phyloP scores from a whole-genome alignment of 2,113 vertebrate genomes.

The Perognathus longimembris region DNA sequence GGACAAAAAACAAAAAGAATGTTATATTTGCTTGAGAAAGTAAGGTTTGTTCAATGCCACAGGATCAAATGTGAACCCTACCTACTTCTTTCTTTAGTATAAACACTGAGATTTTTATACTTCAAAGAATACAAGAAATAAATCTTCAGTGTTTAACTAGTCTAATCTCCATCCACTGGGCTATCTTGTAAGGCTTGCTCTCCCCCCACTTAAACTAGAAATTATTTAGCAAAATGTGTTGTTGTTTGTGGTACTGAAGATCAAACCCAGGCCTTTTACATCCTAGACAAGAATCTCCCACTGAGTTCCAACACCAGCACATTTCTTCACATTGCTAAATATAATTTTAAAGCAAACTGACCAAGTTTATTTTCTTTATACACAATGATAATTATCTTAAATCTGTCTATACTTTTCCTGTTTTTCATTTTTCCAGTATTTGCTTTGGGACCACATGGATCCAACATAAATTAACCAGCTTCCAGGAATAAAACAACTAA shows the following conservation, averaged over 20 bases:
- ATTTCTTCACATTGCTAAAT: background rate
- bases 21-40: conserved; percentile 2
- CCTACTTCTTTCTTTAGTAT: conserved; percentile 4
- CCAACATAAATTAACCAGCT: conserved; percentile 49
- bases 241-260: background rate
- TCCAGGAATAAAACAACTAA: conserved; percentile 50
- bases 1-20: too few species aligned
- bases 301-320: background rate
- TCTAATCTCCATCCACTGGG: background rate
- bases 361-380: background rate
- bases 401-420: background rate
- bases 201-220: background rate
- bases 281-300: background rate
- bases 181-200: background rate
- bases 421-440: conserved; percentile 34
- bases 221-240: background rate
- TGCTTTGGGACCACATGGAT: conserved; percentile 39
- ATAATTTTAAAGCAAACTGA: background rate
- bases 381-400: background rate
- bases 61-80: background rate
- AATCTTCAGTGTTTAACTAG: background rate
- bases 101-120: background rate
- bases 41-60: background rate
- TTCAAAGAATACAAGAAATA: background rate
- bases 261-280: background rate